Base-by-base conservation (phyloP, 2,797 vertebrate species). In the Malacoraja senta region DNA sequence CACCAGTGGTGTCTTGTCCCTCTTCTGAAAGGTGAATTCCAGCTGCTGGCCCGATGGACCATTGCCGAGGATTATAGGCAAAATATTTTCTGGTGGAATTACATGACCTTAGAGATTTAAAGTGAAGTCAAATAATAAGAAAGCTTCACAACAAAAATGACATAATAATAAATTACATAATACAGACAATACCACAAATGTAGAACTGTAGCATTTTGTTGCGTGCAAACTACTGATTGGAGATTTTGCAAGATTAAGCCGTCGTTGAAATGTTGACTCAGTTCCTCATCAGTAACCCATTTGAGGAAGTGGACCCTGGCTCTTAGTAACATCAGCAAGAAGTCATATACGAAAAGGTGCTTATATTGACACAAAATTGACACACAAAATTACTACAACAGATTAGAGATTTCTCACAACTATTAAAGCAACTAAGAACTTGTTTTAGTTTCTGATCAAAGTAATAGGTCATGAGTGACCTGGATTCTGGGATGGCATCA, bases 11-110 rank as follows among this genome's bases (percentile, higher is more conserved):
- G 98, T 98, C n/a, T 97, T 95, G 83, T 98, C 97, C 96, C 98
- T 97, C 32, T 95, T 98, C 95, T 99, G 98, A 94, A 97, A 99
- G 2, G 98, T 99, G 93, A 99, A 99, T 24, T 99, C 98, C 94
- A 99, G 96, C 95, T 97, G 97, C 94, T 98, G 98, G 94, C 96
- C 97, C n/a, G 98, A 98, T 38, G 98, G 98, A 3, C 99, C 98
- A 0, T 94, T 96, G 94, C 98, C 98, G 93, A 99, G 96, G 93
- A 99, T 95, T 26, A 99, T 96, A 63, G 99, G 98, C 88, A 99
- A 96, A 94, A 99, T 98, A 94, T 98, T 98, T 94, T 98, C 97
- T 0, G 98, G 97, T 93, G 98, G 98, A 95, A 99, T 99, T 93
- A 99, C 97, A 0, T 99, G 98, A 95, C 98, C 99, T 99, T 88